Conservation (phyloP, 2,113 vertebrate species). For the Rhinoptilus africanus region DNA sequence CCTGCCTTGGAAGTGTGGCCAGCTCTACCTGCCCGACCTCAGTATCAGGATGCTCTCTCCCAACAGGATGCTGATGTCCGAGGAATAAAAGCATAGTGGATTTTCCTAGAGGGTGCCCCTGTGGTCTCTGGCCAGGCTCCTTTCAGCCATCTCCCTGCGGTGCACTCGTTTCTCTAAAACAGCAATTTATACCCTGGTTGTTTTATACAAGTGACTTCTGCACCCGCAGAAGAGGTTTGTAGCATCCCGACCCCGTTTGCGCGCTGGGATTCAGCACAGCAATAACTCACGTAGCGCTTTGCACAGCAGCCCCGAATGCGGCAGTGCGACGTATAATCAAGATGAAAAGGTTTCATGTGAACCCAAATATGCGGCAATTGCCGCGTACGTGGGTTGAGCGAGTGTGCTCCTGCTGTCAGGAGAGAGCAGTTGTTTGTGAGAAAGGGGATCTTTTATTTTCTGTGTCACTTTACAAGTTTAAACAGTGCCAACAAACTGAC, state of each 20-base stretch:
- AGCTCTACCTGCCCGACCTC: background rate
- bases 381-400: background rate
- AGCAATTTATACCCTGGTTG: background rate
- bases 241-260: background rate
- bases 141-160: background rate
- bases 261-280: background rate
- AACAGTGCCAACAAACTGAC: constrained; percentile 9
- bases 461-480: background rate
- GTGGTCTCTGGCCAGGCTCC: background rate
- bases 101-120: background rate
- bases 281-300: background rate
- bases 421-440: background rate
- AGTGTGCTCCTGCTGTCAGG: background rate
- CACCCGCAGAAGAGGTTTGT: background rate
- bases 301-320: background rate
- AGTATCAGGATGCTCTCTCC: background rate
- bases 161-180: background rate
- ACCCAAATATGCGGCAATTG: background rate
- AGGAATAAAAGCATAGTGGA: background rate
- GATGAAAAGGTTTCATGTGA: constrained; percentile 40
- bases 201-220: background rate
- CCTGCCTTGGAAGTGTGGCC: background rate
- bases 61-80: background rate
- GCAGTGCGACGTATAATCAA: constrained; percentile 20
- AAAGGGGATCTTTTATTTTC: constrained; percentile 14